Base-by-base conservation (phyloP, 1,140 invertebrate genomes). In the Aleiodes sp. region DNA sequence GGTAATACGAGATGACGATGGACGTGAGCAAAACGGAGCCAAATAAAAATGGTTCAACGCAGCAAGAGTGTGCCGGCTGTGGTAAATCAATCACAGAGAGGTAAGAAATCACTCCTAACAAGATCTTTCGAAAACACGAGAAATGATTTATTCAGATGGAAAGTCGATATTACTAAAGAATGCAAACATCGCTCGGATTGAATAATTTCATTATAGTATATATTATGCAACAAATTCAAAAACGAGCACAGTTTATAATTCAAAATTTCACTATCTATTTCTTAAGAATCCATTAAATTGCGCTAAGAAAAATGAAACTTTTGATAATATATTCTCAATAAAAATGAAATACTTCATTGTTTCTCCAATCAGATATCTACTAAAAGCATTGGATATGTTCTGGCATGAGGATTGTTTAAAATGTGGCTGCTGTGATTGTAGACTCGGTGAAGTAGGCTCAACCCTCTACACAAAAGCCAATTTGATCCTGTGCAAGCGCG, bases 371-470 rank as follows among this genome's bases (percentile, higher is more conserved):
- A 86, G 92, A 75, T 94, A 91, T 80, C 87, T 94, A 3, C 85
- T 93, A 43, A 93, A 93, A 76, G 93, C 94, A 0, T 85, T 96
- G 77, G 94, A 97, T 78, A 89, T 96, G 81, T 94, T 91, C 80
- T 98, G 96, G 96, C 96, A 98, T 84, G 96, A 98, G 79, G 95
- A 97, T 82, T 98, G 96, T 78, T 88, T 98, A 29, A 97, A 96
- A 81, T 97, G 96, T 78, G 94, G 94, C 26, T 97, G 95, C 83
- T 98, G 96, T 82, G 93, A 97, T 82, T 97, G 95, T 83, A 88
- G 95, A 63, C 88, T 97, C 0, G 96, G 95, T 0, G 96, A 97
- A 86, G 94, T 97, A 3, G 96, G 96, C 26, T 96, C 94, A 33
- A 95, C 95, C 43, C 88, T 97, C 10, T 98, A 95, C 85, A 94